Percentiles rank a stretch among this genome's conserved stretches.
Evolutionary conservation across 2,888 invertebrate species (phyloP).

Genomic region (Nasonia oneida): DNA sequence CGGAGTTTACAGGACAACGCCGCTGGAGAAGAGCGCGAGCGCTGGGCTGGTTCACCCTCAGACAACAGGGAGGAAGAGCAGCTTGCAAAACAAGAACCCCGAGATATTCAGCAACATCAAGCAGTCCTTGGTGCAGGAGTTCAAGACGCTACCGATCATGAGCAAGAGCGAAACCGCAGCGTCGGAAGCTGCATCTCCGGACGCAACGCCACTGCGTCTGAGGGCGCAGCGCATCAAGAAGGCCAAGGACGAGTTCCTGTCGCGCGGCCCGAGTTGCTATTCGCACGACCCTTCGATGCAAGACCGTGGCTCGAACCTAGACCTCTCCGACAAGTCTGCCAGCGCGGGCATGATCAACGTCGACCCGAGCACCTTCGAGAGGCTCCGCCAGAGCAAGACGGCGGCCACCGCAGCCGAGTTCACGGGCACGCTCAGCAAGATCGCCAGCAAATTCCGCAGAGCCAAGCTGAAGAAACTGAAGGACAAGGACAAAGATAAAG

Average conservation of each 20-base stretch:
- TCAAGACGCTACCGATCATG: slow-evolving; percentile 33
- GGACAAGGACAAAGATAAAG: slow-evolving; percentile 74
- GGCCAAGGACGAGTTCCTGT: slow-evolving; percentile 87
- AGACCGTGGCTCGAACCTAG: background rate
- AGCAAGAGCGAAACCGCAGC: background rate
- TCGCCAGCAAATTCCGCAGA: slow-evolving; percentile 83
- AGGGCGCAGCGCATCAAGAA: slow-evolving; percentile 84
- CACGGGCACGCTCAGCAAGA: slow-evolving; percentile 69
- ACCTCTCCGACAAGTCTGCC: slow-evolving; percentile 83
- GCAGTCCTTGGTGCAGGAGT: slow-evolving; percentile 49
- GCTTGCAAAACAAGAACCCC: slow-evolving; percentile 49
- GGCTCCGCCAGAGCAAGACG: slow-evolving; percentile 81
- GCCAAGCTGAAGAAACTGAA: slow-evolving; percentile 80
- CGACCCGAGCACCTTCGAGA: slow-evolving; percentile 83
- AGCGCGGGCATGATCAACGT: slow-evolving; percentile 90
- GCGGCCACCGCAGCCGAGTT: slow-evolving; percentile 76
- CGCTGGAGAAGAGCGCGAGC: slow-evolving; percentile 83
- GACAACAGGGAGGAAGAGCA: slow-evolving; percentile 29
- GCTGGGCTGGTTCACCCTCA: slow-evolving; percentile 79
- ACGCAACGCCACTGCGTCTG: slow-evolving; percentile 73
- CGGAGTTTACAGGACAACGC: slow-evolving; percentile 68
- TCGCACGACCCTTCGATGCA: slow-evolving; percentile 62
- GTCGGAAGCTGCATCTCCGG: slow-evolving; percentile 39
- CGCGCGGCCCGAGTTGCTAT: slow-evolving; percentile 73
- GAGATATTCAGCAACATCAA: slow-evolving; percentile 54